Evolutionary conservation across 1,140 invertebrate species (phyloP).

Genomic region (Papilio machaon): DNA sequence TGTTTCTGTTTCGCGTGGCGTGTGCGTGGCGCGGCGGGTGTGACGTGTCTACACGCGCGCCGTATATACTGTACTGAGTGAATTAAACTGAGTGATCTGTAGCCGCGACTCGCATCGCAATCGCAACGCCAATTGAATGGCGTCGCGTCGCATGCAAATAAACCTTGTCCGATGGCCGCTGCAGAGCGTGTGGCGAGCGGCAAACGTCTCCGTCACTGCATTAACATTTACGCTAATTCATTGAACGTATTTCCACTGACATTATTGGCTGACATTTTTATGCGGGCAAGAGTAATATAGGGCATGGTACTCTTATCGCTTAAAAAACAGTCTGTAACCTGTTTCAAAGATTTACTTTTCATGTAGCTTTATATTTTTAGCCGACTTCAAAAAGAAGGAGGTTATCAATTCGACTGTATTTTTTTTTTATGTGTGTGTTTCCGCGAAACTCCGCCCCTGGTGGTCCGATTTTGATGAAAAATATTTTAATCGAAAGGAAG

Average conservation of each 20-base stretch:
- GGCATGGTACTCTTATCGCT: not conserved
- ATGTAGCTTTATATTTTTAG: not conserved
- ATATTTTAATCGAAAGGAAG: too few species aligned
- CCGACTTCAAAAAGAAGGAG: too few species aligned
- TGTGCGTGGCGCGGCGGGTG: constrained; percentile 6
- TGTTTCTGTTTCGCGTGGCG: constrained; percentile 15
- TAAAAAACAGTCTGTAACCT: not conserved
- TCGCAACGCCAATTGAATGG: not conserved
- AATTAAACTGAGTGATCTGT: not conserved
- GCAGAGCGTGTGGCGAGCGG: not conserved
- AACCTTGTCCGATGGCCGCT: constrained; percentile 26
- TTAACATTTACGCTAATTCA: constrained; percentile 37
- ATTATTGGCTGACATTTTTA: not conserved
- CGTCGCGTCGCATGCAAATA: constrained; percentile 32
- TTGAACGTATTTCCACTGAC: constrained; percentile 13
- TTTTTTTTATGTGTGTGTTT: too few species aligned
- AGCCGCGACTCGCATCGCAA: not conserved
- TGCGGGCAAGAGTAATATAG: not conserved
- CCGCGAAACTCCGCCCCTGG: too few species aligned
- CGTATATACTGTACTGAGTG: constrained; percentile 1
- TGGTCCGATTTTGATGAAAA: too few species aligned
- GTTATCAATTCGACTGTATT: too few species aligned
- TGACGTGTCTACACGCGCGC: constrained; percentile 30
- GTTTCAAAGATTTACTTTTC: not conserved
- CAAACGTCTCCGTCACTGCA: not conserved